Conservation (phyloP, 2,797 vertebrate genomes). For the Cryptoblepharus egeriae region DNA sequence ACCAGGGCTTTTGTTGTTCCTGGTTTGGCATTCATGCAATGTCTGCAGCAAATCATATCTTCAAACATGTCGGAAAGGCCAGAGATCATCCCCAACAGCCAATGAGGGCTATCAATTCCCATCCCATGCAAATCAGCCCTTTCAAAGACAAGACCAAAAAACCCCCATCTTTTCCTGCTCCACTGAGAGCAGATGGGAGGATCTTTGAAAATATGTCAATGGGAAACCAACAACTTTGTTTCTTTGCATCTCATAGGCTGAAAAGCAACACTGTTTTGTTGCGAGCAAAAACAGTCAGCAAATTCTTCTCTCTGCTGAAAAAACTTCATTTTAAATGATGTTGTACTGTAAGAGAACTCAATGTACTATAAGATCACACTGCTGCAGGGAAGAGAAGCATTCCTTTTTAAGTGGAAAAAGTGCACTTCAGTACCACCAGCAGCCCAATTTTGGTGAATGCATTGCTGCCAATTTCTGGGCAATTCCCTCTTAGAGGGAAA, state of each 20-base stretch:
- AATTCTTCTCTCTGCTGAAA: background rate
- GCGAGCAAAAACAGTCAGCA: background rate
- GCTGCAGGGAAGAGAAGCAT: too few species aligned
- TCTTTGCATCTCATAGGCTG: background rate
- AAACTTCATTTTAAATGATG: too few species aligned
- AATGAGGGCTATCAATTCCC: background rate
- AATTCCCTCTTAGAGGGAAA: too few species aligned
- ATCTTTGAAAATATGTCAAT: background rate
- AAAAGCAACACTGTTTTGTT: background rate
- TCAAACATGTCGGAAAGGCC: constrained; percentile 18
- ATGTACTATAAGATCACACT: too few species aligned
- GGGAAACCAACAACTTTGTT: background rate
- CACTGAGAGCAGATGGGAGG: background rate
- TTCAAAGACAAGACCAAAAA: background rate
- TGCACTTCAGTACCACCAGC: too few species aligned
- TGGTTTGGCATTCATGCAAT: constrained; percentile 8
- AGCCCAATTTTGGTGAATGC: too few species aligned
- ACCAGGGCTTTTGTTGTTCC: background rate
- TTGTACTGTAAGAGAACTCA: too few species aligned
- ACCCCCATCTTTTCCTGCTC: background rate
- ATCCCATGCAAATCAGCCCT: constrained; percentile 26
- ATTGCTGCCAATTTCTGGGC: too few species aligned
- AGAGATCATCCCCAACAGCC: constrained; percentile 19
- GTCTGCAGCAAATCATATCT: constrained; percentile 9
- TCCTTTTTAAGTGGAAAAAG: too few species aligned